A percentile compares a stretch with the other conserved stretches of the same genome.
Conservation (phyloP, 2,797 vertebrate species). For the Microtus obscurus region DNA sequence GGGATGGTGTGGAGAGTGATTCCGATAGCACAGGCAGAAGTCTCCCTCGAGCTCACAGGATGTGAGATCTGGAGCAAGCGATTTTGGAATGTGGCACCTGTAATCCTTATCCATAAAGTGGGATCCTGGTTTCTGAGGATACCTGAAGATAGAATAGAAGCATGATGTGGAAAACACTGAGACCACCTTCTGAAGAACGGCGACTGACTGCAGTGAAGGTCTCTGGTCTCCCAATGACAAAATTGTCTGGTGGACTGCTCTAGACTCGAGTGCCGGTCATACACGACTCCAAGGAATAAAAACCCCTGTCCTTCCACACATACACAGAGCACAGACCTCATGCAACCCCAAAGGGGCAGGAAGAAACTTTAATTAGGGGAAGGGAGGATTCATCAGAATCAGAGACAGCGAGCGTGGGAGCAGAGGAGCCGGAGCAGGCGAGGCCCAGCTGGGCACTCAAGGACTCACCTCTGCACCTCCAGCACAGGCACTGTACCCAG, state of each 20-base stretch:
- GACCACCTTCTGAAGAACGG: neutral
- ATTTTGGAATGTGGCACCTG: neutral
- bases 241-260: no score
- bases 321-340: conserved; percentile 73
- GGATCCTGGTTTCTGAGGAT: neutral
- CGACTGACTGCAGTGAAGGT: neutral
- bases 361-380: conserved; percentile 86
- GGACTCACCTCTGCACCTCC: conserved; percentile 67
- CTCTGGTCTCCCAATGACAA: neutral
- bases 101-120: conserved; percentile 17
- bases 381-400: conserved; percentile 73
- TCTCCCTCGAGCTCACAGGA: neutral
- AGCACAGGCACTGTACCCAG: conserved; percentile 64
- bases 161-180: neutral
- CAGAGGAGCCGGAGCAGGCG: conserved; percentile 73
- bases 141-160: neutral
- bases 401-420: conserved; percentile 78
- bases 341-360: conserved; percentile 82
- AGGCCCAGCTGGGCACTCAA: neutral
- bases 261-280: neutral
- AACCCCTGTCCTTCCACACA: neutral
- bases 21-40: neutral
- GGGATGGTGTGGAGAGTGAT: neutral
- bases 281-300: neutral
- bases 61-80: neutral